Evolutionary conservation across 2,113 vertebrate species (phyloP).

Genomic region (Ginglymostoma cirratum): DNA sequence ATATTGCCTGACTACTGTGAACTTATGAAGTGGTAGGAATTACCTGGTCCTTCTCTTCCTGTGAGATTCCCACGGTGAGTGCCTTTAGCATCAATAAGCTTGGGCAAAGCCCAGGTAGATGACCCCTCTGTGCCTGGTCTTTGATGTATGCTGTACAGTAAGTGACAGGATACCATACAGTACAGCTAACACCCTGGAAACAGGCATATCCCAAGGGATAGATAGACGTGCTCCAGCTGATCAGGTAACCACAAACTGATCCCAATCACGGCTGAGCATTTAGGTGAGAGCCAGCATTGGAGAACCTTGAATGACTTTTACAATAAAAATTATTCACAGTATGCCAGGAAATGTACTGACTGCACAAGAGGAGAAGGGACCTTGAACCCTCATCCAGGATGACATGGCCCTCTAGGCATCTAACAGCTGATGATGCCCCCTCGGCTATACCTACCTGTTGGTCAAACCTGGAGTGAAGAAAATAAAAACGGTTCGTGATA

Average conservation of each 20-base stretch:
- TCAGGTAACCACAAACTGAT: not conserved
- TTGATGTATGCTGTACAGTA: not conserved
- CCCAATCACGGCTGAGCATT: not conserved
- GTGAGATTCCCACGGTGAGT: not conserved
- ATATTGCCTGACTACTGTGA: not conserved
- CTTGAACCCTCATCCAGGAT: not conserved
- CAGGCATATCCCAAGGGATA: not conserved
- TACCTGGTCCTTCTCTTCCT: not conserved
- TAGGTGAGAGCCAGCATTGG: too few species aligned
- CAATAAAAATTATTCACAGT: not conserved
- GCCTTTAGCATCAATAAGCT: not conserved
- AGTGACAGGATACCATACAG: not conserved
- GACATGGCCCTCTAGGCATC: not conserved
- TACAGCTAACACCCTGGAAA: not conserved
- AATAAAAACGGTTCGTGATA: too few species aligned
- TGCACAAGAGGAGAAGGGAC: not conserved
- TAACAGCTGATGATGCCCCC: not conserved
- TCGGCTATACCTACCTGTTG: not conserved
- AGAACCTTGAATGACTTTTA: not conserved
- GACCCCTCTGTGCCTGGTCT: not conserved
- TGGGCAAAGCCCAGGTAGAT: not conserved
- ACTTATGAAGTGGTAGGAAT: not conserved
- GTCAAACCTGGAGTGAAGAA: not conserved
- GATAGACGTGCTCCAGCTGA: not conserved
- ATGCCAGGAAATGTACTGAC: not conserved